A percentile compares a stretch with the other conserved stretches of the same genome.
Evolutionary conservation across 2,888 invertebrate species (phyloP).

Genomic region (Agriopis aurantiaria): DNA sequence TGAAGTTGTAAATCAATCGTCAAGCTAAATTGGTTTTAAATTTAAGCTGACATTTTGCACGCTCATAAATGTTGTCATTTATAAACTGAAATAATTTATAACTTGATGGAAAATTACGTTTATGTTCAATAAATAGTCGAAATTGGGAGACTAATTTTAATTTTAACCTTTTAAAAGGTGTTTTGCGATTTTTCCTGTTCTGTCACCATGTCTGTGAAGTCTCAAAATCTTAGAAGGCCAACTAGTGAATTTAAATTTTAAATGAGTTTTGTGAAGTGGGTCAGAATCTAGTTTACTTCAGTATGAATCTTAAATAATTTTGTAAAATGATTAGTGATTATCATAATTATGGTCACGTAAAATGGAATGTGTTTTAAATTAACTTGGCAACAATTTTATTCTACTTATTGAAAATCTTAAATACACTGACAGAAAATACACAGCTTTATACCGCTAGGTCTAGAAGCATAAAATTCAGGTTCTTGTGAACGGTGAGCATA

Average conservation of each 20-base stretch:
- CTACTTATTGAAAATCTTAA: no score
- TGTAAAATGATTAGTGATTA: not conserved
- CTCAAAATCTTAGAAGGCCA: constrained; percentile 12
- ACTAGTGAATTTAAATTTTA: constrained; percentile 25
- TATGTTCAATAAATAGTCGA: not conserved
- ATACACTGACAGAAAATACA: no score
- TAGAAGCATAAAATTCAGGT: no score
- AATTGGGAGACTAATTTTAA: not conserved
- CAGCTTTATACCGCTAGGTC: no score
- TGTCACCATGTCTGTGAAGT: constrained; percentile 17
- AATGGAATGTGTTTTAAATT: not conserved
- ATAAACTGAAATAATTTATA: not conserved
- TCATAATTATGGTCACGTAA: not conserved
- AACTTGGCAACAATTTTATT: not conserved
- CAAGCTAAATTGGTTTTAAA: constrained; percentile 5
- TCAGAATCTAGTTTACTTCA: constrained; percentile 20
- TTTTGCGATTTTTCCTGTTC: not conserved
- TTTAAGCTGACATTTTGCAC: constrained; percentile 17
- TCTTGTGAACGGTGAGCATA: no score
- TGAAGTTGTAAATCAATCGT: not conserved
- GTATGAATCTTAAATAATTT: not conserved
- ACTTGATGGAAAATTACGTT: not conserved
- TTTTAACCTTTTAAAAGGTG: not conserved
- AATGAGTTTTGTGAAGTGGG: constrained; percentile 23
- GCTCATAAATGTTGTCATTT: constrained; percentile 16